Percentiles rank a stretch among this genome's conserved stretches.
phyloP scores from a whole-genome alignment of 2,797 vertebrate genomes.

The Malurus splendens region DNA sequence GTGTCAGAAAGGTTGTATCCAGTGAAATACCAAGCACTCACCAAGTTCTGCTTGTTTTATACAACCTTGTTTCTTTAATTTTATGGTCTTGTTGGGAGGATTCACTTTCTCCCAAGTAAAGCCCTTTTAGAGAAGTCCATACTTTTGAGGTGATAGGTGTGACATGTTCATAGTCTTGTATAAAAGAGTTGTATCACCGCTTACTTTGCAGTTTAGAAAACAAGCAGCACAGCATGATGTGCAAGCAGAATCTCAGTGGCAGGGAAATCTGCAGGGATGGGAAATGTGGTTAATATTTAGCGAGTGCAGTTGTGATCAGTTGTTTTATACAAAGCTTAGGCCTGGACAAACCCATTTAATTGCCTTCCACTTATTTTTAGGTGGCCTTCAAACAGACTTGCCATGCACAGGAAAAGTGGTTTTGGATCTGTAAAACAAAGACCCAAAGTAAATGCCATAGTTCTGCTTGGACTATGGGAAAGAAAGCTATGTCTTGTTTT shows the following conservation, averaged over 20 bases:
- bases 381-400: not conserved
- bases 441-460: not conserved
- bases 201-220: not conserved
- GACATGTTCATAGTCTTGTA: not conserved
- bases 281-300: not conserved
- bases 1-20: not conserved
- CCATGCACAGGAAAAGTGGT: not conserved
- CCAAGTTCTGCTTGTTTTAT: not conserved
- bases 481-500: not conserved
- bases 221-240: not conserved
- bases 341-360: not conserved
- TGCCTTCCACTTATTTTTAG: not conserved
- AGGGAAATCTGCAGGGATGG: not conserved
- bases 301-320: not conserved
- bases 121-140: not conserved
- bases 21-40: not conserved
- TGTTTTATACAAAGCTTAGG: not conserved
- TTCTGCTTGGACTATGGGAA: not conserved
- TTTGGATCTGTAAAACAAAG: not conserved
- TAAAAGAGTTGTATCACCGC: not conserved
- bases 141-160: not conserved
- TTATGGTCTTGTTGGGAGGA: not conserved
- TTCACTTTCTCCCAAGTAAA: not conserved
- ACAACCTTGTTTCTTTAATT: not conserved
- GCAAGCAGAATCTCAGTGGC: not conserved